These are phyloP conservation scores for Plotosus lineatus DNA, from an alignment of 2,113 vertebrate genomes.

Conservation along the genomic window DNA sequence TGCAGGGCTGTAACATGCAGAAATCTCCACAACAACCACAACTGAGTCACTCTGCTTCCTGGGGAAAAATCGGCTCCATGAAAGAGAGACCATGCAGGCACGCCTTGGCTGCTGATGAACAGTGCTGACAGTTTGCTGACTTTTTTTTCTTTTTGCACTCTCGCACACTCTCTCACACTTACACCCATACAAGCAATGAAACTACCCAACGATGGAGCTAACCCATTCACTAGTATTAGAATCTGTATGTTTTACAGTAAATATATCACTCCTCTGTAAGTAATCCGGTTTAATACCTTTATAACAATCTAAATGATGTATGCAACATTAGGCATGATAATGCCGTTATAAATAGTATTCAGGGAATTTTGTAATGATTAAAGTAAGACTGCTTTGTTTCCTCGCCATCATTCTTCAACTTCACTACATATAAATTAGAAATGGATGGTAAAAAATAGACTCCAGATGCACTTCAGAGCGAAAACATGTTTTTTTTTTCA, in stretches of 20 bases:
- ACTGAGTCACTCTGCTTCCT: conserved; percentile 72
- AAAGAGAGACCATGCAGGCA: conserved; percentile 58
- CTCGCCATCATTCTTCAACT: conserved; percentile 6
- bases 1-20: conserved; percentile 52
- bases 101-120: conserved; percentile 57
- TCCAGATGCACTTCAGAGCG: conserved; percentile 7
- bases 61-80: conserved; percentile 65
- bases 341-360: not conserved
- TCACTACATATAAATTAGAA: conserved; percentile 10
- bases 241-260: not conserved
- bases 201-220: conserved; percentile 30
- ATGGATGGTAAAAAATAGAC: conserved; percentile 6
- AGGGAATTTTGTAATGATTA: conserved; percentile 1
- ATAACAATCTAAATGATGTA: not conserved
- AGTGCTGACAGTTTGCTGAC: conserved; percentile 61
- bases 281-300: not conserved
- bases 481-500: not conserved
- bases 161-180: conserved; percentile 40
- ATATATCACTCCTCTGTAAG: not conserved
- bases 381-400: not conserved
- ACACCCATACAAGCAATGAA: conserved; percentile 39
- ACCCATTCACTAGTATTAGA: not conserved
- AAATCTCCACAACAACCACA: conserved; percentile 67
- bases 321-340: conserved; percentile 1
- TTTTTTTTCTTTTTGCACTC: conserved; percentile 36